Evolutionary conservation across 2,797 vertebrate genomes (phyloP).

Genomic region (Gadopsis marmoratus): DNA sequence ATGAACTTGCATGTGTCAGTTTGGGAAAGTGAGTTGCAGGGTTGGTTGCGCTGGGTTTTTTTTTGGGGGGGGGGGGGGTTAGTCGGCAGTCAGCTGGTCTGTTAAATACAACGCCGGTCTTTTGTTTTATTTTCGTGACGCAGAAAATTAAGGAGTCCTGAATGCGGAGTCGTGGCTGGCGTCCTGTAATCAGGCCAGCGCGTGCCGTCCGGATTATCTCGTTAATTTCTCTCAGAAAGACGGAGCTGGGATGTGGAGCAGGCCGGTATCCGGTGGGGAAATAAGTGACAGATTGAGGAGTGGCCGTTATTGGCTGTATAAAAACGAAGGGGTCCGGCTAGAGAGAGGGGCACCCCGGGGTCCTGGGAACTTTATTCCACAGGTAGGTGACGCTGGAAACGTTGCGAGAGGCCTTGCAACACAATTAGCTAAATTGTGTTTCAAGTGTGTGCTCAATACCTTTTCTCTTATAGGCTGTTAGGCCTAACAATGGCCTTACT

Average conservation of each 20-base stretch:
- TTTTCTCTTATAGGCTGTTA: neutral
- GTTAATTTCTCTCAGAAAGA: constrained; percentile 94
- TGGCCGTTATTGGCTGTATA: constrained; percentile 87
- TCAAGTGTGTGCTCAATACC: too few species aligned
- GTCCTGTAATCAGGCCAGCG: constrained; percentile 96
- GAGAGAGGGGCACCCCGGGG: constrained; percentile 24
- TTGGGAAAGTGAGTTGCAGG: constrained; percentile 68
- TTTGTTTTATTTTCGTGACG: constrained; percentile 92
- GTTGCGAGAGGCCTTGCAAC: constrained; percentile 19
- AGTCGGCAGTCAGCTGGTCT: constrained; percentile 80
- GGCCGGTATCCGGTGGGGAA: constrained; percentile 86
- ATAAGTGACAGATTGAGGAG: constrained; percentile 90
- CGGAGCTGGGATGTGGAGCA: constrained; percentile 81
- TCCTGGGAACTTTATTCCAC: constrained; percentile 62
- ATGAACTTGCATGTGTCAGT: constrained; percentile 38
- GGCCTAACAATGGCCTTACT: neutral
- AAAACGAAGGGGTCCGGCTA: constrained; percentile 57
- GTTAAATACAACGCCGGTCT: constrained; percentile 79
- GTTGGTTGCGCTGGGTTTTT: constrained; percentile 11
- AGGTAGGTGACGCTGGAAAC: constrained; percentile 63
- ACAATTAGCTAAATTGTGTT: constrained; percentile 36
- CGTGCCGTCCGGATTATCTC: constrained; percentile 98
- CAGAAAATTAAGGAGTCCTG: constrained; percentile 91
- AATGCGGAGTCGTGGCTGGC: constrained; percentile 87
- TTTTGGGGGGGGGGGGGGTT: neutral